Evolutionary conservation across 2,888 invertebrate species (phyloP).

Genomic region (Polymixis lichenea): DNA sequence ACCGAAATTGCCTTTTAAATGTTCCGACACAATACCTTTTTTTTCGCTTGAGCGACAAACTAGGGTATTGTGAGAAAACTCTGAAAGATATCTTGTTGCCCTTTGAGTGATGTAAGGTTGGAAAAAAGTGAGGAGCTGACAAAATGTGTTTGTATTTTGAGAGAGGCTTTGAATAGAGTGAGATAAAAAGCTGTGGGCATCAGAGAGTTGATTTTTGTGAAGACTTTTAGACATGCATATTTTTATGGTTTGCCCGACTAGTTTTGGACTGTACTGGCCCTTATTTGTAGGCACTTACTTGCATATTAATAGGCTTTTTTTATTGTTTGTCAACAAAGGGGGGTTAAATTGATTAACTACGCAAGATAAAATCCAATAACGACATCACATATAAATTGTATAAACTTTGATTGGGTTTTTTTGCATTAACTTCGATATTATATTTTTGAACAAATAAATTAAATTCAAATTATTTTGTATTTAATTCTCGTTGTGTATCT

Average conservation of each 20-base stretch:
- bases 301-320: neutral
- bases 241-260: neutral
- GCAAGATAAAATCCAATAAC: neutral
- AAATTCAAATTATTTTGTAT: no score
- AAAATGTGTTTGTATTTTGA: constrained; percentile 43
- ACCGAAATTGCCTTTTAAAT: constrained; percentile 64
- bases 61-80: constrained; percentile 44
- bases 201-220: neutral
- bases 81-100: constrained; percentile 36
- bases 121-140: constrained; percentile 31
- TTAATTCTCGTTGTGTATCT: no score
- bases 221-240: constrained; percentile 3
- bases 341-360: neutral
- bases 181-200: constrained; percentile 13
- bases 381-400: no score
- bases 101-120: constrained; percentile 34
- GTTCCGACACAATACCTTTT: constrained; percentile 50
- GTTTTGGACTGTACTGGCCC: neutral
- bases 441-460: no score
- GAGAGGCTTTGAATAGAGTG: constrained; percentile 23
- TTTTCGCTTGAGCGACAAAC: constrained; percentile 55
- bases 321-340: neutral
- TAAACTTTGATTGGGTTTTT: no score
- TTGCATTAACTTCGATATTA: no score
- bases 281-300: neutral